Evolutionary conservation across 2,888 invertebrate genomes (phyloP).

Genomic region (Pheosia tremula): DNA sequence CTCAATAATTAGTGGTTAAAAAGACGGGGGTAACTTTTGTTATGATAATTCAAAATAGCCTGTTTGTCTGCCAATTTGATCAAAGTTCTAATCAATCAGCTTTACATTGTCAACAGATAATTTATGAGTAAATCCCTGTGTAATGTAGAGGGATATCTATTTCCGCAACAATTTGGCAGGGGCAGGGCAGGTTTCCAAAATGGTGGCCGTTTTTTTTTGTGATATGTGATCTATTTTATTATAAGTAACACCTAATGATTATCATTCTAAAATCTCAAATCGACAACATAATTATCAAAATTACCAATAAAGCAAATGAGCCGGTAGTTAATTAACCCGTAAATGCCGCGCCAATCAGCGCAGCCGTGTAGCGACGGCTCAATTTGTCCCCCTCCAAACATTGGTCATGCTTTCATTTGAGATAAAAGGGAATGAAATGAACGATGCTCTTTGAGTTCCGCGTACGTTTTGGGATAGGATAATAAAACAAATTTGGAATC

Average conservation of each 20-base stretch:
- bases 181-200: no score
- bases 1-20: no score
- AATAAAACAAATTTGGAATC: background rate
- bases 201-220: no score
- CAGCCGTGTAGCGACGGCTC: conserved; percentile 23
- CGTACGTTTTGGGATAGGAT: background rate
- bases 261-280: background rate
- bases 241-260: background rate
- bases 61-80: no score
- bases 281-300: conserved; percentile 7
- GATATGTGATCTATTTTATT: no score
- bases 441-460: conserved; percentile 2
- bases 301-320: conserved; percentile 25
- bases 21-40: no score
- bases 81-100: no score
- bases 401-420: conserved; percentile 14
- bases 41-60: no score
- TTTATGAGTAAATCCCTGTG: no score
- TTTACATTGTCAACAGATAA: no score
- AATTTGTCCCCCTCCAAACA: conserved; percentile 32
- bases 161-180: no score
- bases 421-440: conserved; percentile 8
- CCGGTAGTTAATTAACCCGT: conserved; percentile 29
- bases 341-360: conserved; percentile 32
- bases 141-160: no score